A percentile compares a stretch with the other conserved stretches of the same genome.
phyloP scores from a whole-genome alignment of 2,113 vertebrate genomes.

The Cyprinus carpio region DNA sequence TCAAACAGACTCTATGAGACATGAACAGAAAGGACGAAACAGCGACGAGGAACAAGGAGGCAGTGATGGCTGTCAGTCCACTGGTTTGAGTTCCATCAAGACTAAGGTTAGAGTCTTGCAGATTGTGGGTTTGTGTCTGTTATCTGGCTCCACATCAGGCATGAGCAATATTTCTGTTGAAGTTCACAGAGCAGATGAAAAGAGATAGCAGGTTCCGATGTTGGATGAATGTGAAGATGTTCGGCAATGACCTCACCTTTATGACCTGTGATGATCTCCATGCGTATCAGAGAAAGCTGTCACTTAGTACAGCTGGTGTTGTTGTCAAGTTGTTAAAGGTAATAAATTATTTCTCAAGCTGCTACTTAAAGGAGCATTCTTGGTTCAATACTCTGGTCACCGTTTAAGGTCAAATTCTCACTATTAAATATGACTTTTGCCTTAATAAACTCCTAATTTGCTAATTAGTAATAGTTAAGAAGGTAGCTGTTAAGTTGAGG shows the following conservation, averaged over 20 bases:
- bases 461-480: too few relatives aligned
- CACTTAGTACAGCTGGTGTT: constrained; percentile 77
- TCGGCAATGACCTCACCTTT: constrained; percentile 82
- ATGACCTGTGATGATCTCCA: constrained; percentile 76
- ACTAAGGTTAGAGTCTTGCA: constrained; percentile 73
- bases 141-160: background rate
- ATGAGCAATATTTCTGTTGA: constrained; percentile 41
- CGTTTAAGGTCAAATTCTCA: background rate
- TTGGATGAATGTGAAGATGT: constrained; percentile 79
- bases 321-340: constrained; percentile 84
- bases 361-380: background rate
- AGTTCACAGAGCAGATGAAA: constrained; percentile 71
- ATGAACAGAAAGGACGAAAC: constrained; percentile 50
- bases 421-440: too few relatives aligned
- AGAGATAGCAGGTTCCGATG: constrained; percentile 66
- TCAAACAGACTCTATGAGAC: constrained; percentile 26
- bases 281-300: constrained; percentile 69
- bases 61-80: constrained; percentile 67
- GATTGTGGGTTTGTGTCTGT: background rate
- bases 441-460: too few relatives aligned
- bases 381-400: too few relatives aligned
- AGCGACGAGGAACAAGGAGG: constrained; percentile 6
- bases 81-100: constrained; percentile 71
- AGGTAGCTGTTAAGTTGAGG: too few relatives aligned
- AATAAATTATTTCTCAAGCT: background rate